Conservation (phyloP, 2,797 vertebrate genomes). For the Sus cebifrons region DNA sequence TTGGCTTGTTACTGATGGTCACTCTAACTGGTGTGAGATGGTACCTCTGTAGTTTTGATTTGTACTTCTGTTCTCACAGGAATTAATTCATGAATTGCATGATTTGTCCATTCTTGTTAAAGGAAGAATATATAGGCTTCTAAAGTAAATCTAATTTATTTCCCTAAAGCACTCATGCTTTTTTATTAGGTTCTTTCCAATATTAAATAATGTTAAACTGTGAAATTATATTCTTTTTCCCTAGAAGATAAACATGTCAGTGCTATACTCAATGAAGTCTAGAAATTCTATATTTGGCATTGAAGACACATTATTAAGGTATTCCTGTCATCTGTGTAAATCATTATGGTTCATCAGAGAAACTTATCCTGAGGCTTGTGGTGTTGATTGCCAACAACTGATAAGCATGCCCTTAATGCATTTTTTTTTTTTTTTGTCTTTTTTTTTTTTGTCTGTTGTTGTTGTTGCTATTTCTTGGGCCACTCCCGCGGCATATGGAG, state of each 20-base stretch:
- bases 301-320: neutral
- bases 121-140: conserved; percentile 77
- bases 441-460: no score
- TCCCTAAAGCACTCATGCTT: conserved; percentile 24
- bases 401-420: neutral
- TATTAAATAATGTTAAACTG: conserved; percentile 69
- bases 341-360: conserved; percentile 32
- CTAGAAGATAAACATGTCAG: conserved; percentile 58
- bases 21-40: no score
- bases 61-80: conserved; percentile 70
- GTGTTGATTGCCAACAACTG: neutral
- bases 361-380: neutral
- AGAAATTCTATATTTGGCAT: conserved; percentile 53
- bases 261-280: conserved; percentile 29
- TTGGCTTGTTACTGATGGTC: no score
- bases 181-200: conserved; percentile 71
- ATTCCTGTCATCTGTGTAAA: conserved; percentile 17
- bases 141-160: conserved; percentile 81
- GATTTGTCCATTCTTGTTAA: conserved; percentile 60
- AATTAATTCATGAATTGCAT: conserved; percentile 70
- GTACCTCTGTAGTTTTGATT: no score
- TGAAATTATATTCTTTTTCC: conserved; percentile 62
- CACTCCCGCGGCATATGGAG: no score
- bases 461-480: no score
- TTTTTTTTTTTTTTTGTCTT: no score